These are phyloP conservation scores for Neodiprion virginianus DNA, from an alignment of 1,140 invertebrate genomes.

Conservation along the genomic window DNA sequence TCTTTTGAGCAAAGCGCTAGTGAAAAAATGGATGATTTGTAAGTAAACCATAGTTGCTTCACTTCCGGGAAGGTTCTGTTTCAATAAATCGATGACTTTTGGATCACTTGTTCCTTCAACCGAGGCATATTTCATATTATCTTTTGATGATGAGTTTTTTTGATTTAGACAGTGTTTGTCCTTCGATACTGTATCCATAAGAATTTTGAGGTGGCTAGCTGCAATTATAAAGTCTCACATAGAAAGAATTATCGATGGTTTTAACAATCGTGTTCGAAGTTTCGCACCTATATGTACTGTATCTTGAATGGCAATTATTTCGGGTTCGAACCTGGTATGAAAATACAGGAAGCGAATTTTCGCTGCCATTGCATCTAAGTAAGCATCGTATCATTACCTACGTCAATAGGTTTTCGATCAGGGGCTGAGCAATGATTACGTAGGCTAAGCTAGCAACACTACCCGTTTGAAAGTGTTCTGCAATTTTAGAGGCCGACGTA, in stretches of 20 bases:
- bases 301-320: slow-evolving; percentile 28
- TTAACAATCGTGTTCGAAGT: slow-evolving; percentile 24
- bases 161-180: slow-evolving; percentile 31
- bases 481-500: slow-evolving; percentile 24
- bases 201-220: slow-evolving; percentile 20
- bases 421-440: slow-evolving; percentile 28
- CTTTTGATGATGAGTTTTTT: slow-evolving; percentile 24
- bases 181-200: slow-evolving; percentile 19
- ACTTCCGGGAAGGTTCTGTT: slow-evolving; percentile 23
- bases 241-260: slow-evolving; percentile 28
- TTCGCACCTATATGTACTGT: slow-evolving; percentile 24
- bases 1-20: slow-evolving; percentile 17
- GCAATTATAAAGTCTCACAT: slow-evolving; percentile 23
- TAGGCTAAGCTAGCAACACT: slow-evolving; percentile 17
- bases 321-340: slow-evolving; percentile 22
- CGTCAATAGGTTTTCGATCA: slow-evolving; percentile 20
- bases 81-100: slow-evolving; percentile 23
- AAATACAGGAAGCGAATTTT: slow-evolving; percentile 6
- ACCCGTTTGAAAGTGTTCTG: slow-evolving; percentile 24
- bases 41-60: slow-evolving; percentile 22
- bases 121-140: slow-evolving; percentile 33
- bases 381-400: slow-evolving; percentile 23
- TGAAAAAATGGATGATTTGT: slow-evolving; percentile 21
- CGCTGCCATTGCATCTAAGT: slow-evolving; percentile 12
- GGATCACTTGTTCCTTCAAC: slow-evolving; percentile 25